These are phyloP conservation scores for Anneissia japonica DNA, from an alignment of 35 echinoderm and acorn worm genomes.

Conservation along the genomic window DNA sequence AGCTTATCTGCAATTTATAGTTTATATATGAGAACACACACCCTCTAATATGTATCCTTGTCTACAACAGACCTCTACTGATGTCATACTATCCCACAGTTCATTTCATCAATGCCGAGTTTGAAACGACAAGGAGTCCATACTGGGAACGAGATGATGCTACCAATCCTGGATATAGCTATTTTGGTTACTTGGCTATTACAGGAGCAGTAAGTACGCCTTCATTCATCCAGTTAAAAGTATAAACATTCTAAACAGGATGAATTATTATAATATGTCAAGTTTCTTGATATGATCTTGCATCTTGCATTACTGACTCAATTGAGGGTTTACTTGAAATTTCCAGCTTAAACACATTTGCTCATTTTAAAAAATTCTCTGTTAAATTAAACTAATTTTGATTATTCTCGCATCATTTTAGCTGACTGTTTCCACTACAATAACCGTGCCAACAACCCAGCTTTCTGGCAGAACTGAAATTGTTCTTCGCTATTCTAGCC, in stretches of 20 bases:
- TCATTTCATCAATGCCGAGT: conserved; percentile 77
- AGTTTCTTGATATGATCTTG: no score
- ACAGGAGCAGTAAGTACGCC: conserved; percentile 53
- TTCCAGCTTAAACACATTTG: no score
- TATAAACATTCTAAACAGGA: no score
- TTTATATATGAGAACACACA: background rate
- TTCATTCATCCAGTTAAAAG: no score
- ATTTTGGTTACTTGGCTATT: conserved; percentile 70
- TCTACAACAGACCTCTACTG: background rate
- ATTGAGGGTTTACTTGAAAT: no score
- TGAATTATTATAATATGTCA: no score
- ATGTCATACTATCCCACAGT: conserved; percentile 55
- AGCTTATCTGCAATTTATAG: no score
- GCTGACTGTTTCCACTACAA: conserved; percentile 34
- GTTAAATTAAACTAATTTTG: background rate
- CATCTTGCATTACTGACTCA: no score
- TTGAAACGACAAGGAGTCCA: conserved; percentile 60
- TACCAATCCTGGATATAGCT: conserved; percentile 28
- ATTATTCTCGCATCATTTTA: conserved; percentile 1
- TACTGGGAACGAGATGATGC: conserved; percentile 48
- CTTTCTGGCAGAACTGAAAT: conserved; percentile 56
- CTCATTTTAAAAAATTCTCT: background rate
- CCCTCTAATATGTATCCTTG: background rate
- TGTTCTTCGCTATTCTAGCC: conserved; percentile 46
- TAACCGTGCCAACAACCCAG: conserved; percentile 53